Base-by-base conservation (phyloP, 2,113 vertebrate species). In the Pachypanchax playfairii region DNA sequence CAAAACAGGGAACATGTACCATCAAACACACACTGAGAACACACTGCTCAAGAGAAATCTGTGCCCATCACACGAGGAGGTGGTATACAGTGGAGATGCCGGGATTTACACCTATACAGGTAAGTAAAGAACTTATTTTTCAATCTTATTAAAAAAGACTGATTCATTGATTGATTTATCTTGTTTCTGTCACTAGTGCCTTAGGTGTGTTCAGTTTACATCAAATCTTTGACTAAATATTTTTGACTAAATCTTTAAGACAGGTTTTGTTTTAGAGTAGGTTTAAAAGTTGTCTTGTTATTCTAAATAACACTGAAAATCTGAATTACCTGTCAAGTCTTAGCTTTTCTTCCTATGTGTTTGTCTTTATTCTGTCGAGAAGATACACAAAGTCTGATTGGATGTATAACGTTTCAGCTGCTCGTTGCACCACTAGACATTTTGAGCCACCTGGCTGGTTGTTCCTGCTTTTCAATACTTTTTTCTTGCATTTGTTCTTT, bases 91-190 rank as follows among this genome's bases (percentile, higher is more conserved):
- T 0, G 93, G 92, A 65, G 80, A 54, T 35, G 78, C 89, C 62
- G 83, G 85, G 29, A 84, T 39, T 7, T 80, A 87, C 72, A 91
- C 91, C 26, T 95, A 92, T 64, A 92, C 88, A 92, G 95, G 96
- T 98, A 92, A 69, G 33, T 14, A 25, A 6, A 54, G 13, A 26
- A 25, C 26, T 4, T 36, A 18, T 28, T 35, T 35, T 1, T 31
- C 7, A 35, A 35, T 12, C 4, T 35, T 35, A 35, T 31, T 31
- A 35, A 11, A 13, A 12, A 35, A 10, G 10, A 42, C 9, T 14
- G 11, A 13, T 36, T 36, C 3, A 7, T 20, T 1, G n/a, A 20
- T 9, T 9, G 8, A 42, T 20, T 17, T 5, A 2, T 18, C n/a
- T 7, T 10, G 39, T 20, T 20, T 42, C 10, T 8, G 10, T 42